Evolutionary conservation across 2,113 vertebrate genomes (phyloP), one percentile per base, ranked within the genome.

Genomic region (Oncorhynchus nerka): DNA sequence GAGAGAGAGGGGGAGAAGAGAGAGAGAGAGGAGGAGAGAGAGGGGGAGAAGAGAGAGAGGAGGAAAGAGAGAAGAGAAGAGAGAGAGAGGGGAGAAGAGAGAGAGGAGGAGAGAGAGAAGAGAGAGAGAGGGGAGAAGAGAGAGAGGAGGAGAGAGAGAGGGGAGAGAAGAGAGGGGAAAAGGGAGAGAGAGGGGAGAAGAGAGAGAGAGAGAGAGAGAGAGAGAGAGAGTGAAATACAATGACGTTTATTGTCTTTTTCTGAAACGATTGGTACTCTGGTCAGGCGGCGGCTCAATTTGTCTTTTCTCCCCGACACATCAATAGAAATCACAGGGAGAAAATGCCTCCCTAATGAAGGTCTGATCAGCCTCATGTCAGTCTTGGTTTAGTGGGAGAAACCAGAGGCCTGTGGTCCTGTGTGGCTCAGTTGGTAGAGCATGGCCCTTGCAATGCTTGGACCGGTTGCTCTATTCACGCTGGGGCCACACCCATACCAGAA

Each of bases 281-380:
- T 93, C 93, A 95, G 93, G 93, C 90, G 89, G 92, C 92, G 81
- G 92, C 93, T 95, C 92, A 93, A 94, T 97, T 94, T 93, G 90
- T 94, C 91, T 94, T 91, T 92, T 91, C 84, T 90, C 81, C 77
- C 81, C 91, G 79, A 89, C 91, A 94, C 95, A 95, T 98, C 96
- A 93, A 97, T 96, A 97, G 94, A 94, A 96, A 97, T 99, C 96
- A 96, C 95, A 80, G 92, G 86, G 93, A 96, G 96, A 98, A 98
- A 99, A 99, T 96, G 94, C 96, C 95, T 95, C 92, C 92, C 94
- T 97, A 96, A 98, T 97, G 97, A 98, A 95, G 92, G 92, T 93
- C 93, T 97, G 95, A 98, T 97, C 96, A 96, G 96, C 92, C 94
- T 91, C 91, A 91, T 32, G 94, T 96, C 96, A 96, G 94, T 93